phyloP scores from a whole-genome alignment of 2,797 vertebrate species.

The Rhinogobio ventralis region DNA sequence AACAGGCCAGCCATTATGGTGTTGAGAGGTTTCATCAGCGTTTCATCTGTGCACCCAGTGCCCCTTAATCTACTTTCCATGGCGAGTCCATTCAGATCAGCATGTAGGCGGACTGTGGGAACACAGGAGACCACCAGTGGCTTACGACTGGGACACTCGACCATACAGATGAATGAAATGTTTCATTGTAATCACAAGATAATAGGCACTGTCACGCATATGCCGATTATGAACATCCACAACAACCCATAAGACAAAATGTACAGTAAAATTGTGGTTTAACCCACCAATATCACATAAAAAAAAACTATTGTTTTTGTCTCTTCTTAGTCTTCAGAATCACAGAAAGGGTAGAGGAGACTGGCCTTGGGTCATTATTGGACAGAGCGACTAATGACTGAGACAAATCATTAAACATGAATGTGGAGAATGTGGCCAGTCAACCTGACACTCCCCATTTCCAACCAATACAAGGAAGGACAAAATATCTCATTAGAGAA shows the following conservation, averaged over 20 bases:
- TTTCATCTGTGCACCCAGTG: slow-evolving; percentile 56
- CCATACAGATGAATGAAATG: slow-evolving; percentile 48
- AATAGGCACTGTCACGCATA: slow-evolving; percentile 48
- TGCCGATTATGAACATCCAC: slow-evolving; percentile 8
- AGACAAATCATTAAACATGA: slow-evolving; percentile 27
- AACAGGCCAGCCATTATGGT: slow-evolving; percentile 53
- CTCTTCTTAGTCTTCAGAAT: neutral
- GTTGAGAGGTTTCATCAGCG: slow-evolving; percentile 51
- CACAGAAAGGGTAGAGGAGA: neutral
- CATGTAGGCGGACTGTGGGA: slow-evolving; percentile 41
- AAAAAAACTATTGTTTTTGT: slow-evolving; percentile 3
- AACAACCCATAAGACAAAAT: neutral
- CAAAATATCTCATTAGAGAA: slow-evolving; percentile 28
- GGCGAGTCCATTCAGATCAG: slow-evolving; percentile 46
- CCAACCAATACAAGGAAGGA: neutral
- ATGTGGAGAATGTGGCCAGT: slow-evolving; percentile 42
- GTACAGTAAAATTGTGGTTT: neutral
- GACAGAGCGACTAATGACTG: neutral
- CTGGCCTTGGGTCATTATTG: slow-evolving; percentile 2
- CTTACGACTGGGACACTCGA: slow-evolving; percentile 39
- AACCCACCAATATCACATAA: neutral
- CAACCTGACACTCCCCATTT: neutral
- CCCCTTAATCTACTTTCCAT: slow-evolving; percentile 52
- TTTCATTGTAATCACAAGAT: slow-evolving; percentile 53
- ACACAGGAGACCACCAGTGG: slow-evolving; percentile 39